Evolutionary conservation across 2,113 vertebrate genomes (phyloP).

Genomic region (Siniperca chuatsi): DNA sequence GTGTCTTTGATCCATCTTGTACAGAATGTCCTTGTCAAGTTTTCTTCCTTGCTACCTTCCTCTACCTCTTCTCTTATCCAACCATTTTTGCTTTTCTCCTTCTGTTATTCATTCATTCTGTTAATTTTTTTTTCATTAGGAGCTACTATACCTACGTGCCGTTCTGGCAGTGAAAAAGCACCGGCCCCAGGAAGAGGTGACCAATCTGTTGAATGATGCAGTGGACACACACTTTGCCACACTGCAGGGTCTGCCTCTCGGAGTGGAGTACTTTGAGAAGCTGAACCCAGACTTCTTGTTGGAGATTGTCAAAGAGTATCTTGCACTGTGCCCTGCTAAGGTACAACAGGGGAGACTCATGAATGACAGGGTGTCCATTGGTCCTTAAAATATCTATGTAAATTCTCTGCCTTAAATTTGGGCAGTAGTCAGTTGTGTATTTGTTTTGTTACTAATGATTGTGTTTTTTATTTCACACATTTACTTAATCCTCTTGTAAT

Average conservation of each 20-base stretch:
- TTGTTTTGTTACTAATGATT: neutral
- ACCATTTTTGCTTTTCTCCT: neutral
- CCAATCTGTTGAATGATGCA: constrained; percentile 90
- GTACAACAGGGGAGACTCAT: constrained; percentile 72
- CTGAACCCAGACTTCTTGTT: constrained; percentile 97
- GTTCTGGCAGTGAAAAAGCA: constrained; percentile 90
- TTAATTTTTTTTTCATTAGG: constrained; percentile 77
- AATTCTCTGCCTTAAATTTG: constrained; percentile 4
- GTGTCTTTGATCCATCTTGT: neutral
- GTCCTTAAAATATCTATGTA: constrained; percentile 13
- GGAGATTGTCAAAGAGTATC: constrained; percentile 92
- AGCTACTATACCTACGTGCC: constrained; percentile 90
- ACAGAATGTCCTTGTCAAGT: neutral
- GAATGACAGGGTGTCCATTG: neutral
- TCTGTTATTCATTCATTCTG: neutral
- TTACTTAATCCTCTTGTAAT: neutral
- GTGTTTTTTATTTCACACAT: constrained; percentile 13
- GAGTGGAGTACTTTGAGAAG: constrained; percentile 94
- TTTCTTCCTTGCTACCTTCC: neutral
- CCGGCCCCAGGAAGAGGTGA: constrained; percentile 88
- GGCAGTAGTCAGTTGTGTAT: neutral
- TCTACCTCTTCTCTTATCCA: neutral
- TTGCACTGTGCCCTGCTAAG: constrained; percentile 91
- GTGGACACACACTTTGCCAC: constrained; percentile 94
- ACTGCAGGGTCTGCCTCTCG: constrained; percentile 91